Evolutionary conservation across 2,113 vertebrate genomes (phyloP), one percentile per base, ranked within the genome.

Genomic region (Cricetomys ansorgei): DNA sequence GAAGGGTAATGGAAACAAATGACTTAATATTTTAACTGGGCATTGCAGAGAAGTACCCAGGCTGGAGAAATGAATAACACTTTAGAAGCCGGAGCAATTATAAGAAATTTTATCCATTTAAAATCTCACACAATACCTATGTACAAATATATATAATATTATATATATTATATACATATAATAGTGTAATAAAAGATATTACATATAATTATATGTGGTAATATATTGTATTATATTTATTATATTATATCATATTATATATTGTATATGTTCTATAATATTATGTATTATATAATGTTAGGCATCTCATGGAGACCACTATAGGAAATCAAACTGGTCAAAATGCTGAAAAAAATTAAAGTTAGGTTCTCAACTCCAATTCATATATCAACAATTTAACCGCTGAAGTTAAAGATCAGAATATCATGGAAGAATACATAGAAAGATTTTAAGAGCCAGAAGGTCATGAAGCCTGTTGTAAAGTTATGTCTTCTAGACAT

Each of bases 11-110:
- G 16, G 29, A 4, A 77, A 5, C 7, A 34, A 53, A 77, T 15
- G 16, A 77, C 15, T 8, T 50, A 34, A 34, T 3, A 9, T 17
- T 53, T 53, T 34, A 34, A 53, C 29, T 19, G 73, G 34, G 37
- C 34, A n/a, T 50, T 53, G 34, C 0, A 1, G 29, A 2, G 31
- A 50, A 53, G 3, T 17, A 76, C 5, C 6, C 4, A 3, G 2
- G 3, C 19, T 50, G 15, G 7, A 15, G 13, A 4, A 77, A 50
- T 50, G 17, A 34, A 76, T 76, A 50, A 48, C 27, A 48, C 45
- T 53, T 76, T 76, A 8, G 27, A 76, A 48, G 25, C 45, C 27
- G 31, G 27, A 12, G 7, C 2, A 31, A 31, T 6, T 76, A 15
- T 31, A 29, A n/a, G n/a, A n/a, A n/a, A n/a, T n/a, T n/a, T n/a